Evolutionary conservation across 1,140 invertebrate genomes (phyloP).

Genomic region (Aporrectodea caliginosa): DNA sequence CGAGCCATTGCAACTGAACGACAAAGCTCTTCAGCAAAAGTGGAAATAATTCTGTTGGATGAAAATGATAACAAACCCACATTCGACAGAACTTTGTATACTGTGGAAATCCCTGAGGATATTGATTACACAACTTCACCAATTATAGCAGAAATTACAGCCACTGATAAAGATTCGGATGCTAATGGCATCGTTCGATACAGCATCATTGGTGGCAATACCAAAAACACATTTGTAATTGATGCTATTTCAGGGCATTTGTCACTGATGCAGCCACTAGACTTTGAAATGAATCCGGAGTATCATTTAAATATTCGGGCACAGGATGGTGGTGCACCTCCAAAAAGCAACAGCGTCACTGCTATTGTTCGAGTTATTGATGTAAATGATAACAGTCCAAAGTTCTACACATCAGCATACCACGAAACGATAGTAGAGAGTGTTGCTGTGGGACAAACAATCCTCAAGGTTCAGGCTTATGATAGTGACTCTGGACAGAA

Average conservation of each 20-base stretch:
- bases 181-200: conserved; percentile 87
- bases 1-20: conserved; percentile 59
- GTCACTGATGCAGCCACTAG: conserved; percentile 77
- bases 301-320: conserved; percentile 86
- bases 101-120: conserved; percentile 79
- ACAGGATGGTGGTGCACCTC: conserved; percentile 86
- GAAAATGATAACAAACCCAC: conserved; percentile 61
- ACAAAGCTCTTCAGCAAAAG: conserved; percentile 72
- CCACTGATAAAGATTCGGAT: conserved; percentile 82
- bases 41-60: conserved; percentile 70
- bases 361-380: conserved; percentile 84
- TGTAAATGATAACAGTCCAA: conserved; percentile 79
- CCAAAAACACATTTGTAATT: conserved; percentile 86
- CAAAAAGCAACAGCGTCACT: conserved; percentile 85
- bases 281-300: conserved; percentile 74
- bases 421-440: conserved; percentile 83
- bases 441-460: conserved; percentile 68
- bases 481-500: conserved; percentile 45
- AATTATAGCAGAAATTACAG: conserved; percentile 78
- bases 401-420: conserved; percentile 64
- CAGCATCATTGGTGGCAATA: conserved; percentile 90
- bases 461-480: conserved; percentile 47
- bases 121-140: conserved; percentile 75
- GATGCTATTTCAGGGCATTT: conserved; percentile 88
- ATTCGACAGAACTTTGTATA: conserved; percentile 83